A percentile compares a stretch with the other conserved stretches of the same genome.
Evolutionary conservation across 2,797 vertebrate species (phyloP).

Genomic region (Brotula barbata): DNA sequence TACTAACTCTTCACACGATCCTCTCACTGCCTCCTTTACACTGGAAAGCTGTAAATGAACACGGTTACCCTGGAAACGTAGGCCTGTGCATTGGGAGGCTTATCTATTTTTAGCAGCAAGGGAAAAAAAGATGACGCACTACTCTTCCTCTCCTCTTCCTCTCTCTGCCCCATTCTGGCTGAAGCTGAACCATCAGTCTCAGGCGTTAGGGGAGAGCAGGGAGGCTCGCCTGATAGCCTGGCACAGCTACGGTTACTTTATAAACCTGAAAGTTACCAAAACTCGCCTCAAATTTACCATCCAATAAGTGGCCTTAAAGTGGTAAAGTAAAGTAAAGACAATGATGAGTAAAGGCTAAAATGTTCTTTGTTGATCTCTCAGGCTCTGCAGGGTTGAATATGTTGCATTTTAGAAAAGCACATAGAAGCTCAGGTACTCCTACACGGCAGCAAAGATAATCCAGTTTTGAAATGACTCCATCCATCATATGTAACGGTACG

Average conservation of each 20-base stretch:
- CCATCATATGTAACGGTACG: slow-evolving; percentile 12
- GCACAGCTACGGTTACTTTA: neutral
- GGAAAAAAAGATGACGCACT: slow-evolving; percentile 73
- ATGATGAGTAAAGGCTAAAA: too few species aligned
- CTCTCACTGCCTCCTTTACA: slow-evolving; percentile 43
- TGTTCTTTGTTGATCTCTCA: too few species aligned
- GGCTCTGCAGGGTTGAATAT: too few species aligned
- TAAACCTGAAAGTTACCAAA: neutral
- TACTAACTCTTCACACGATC: slow-evolving; percentile 38
- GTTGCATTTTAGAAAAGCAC: too few species aligned
- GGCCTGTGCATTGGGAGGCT: slow-evolving; percentile 64
- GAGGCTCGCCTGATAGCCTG: slow-evolving; percentile 9
- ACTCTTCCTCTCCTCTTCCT: slow-evolving; percentile 43
- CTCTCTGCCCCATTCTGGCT: slow-evolving; percentile 31
- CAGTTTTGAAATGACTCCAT: slow-evolving; percentile 16
- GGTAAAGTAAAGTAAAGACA: too few species aligned
- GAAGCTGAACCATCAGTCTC: slow-evolving; percentile 47
- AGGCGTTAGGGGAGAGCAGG: slow-evolving; percentile 12
- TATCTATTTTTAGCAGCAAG: slow-evolving; percentile 77
- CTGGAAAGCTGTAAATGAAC: slow-evolving; percentile 78
- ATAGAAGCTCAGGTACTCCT: neutral
- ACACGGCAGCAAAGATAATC: slow-evolving; percentile 28
- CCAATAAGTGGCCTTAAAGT: too few species aligned
- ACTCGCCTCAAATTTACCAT: too few species aligned
- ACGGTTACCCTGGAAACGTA: slow-evolving; percentile 79